Base-by-base conservation (phyloP, 1,140 invertebrate genomes). In the Zaprionus kolodkinae region DNA sequence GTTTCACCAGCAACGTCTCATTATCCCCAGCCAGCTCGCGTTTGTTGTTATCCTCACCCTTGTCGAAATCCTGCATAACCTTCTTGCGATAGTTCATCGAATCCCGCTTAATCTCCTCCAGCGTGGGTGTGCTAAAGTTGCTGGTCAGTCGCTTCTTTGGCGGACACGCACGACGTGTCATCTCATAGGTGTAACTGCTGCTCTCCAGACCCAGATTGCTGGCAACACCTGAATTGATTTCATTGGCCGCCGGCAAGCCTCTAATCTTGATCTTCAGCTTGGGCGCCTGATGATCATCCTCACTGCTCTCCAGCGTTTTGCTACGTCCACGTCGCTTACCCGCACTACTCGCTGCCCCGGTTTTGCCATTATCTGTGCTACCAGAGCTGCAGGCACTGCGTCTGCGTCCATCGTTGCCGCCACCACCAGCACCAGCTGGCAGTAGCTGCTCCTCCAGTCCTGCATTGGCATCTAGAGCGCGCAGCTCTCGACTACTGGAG, bases 241-340 rank as follows among this genome's bases (percentile, higher is more conserved):
- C 90, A 54, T 96, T 95, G 21, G 79, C 63, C 17, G 65, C 63
- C 1, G 70, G 50, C 36, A 94, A 43, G 90, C 93, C 73, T 93
- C 96, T 95, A 40, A 97, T 95, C 92, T 97, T 97, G 45, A 97
- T 97, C 93, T 97, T 97, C 10, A 97, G 91, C 91, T 97, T 97
- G 0, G 96, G 96, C 5, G 95, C 90, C 13, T 79, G 81, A 40
- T 81, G 87, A 9, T 92, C 91, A 36, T 92, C 91, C 12, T 92
- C 93, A 15, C 93, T 92, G 79, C 94, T 94, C 3, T 93, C 89
- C 12, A 93, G 86, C 7, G 94, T 91, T 55, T 92, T 92, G 56
- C 91, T 91, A 6, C 92, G 73, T 38, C 89, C 89, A 0, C 85
- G 91, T 12, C 92, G 75, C 72, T 92, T 92, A 17, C 85, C 91